Percentiles rank a stretch among this genome's conserved stretches.
Conservation (phyloP, 1,140 invertebrate species). For the Plectrocnemia conspersa region DNA sequence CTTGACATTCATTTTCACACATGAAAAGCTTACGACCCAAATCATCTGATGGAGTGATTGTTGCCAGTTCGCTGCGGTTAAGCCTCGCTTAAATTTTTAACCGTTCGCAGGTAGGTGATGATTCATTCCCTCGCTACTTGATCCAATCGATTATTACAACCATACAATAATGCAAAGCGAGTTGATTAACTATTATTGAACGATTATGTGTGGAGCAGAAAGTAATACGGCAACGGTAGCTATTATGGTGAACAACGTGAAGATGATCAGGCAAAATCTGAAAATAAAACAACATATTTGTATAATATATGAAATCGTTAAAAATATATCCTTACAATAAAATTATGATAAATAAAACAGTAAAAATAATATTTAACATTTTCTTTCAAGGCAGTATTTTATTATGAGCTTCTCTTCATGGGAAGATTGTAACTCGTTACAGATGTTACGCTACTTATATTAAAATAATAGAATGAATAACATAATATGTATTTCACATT, state of each 20-base stretch:
- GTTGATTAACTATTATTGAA: conserved; percentile 63
- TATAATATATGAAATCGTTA: conserved; percentile 8
- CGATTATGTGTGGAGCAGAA: conserved; percentile 93
- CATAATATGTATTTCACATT: no score
- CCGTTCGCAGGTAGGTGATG: conserved; percentile 4
- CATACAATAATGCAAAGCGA: conserved; percentile 20
- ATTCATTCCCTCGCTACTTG: conserved; percentile 1
- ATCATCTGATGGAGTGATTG: not conserved
- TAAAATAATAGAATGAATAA: no score
- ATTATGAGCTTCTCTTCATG: no score
- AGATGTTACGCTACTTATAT: no score
- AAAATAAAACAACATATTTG: conserved; percentile 33
- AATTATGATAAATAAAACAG: no score
- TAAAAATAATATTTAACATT: no score
- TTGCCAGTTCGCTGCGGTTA: no score
- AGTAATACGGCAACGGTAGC: conserved; percentile 91
- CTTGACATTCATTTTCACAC: conserved; percentile 11
- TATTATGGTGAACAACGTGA: conserved; percentile 92
- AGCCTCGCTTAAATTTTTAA: conserved; percentile 6
- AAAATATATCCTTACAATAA: no score
- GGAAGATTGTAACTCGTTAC: no score
- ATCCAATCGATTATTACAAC: conserved; percentile 17
- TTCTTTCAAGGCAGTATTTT: no score
- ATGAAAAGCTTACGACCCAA: not conserved
- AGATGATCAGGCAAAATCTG: conserved; percentile 94